Base-by-base conservation (phyloP, 1,140 invertebrate genomes). In the Portunus trituberculatus region DNA sequence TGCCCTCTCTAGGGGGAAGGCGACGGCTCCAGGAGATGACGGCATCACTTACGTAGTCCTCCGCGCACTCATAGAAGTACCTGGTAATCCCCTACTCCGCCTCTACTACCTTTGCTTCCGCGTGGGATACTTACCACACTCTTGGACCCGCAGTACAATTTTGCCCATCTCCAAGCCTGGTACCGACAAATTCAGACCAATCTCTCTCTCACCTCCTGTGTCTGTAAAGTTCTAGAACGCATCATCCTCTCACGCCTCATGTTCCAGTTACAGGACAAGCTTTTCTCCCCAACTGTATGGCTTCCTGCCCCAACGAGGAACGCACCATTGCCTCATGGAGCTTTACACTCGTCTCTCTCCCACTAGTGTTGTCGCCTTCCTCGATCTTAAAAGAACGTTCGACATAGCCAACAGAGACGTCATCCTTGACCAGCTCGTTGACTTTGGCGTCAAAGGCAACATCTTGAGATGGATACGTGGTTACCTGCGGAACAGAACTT, bases 51-150 rank as follows among this genome's bases (percentile, higher is more conserved):
- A n/a, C n/a, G n/a, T n/a, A n/a, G n/a, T n/a, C n/a, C n/a, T n/a
- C n/a, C n/a, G n/a, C n/a, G n/a, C n/a, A n/a, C n/a, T n/a, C 67
- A 16, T 92, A 6, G 1, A 90, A 16, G 32, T 90, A 87, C 67
- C 76, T 87, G 92, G 92, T 32, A 94, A 94, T 10, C 20, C 25
- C 39, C 31, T 92, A 32, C 88, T 94, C 10, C 48, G 39, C 45
- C 48, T 94, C 0, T 94, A 46, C 31, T 92, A 92, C n/a, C 48
- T 89, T 4, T 94, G 84, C 93, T 10, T 94, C 48, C 32, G n/a
- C 86, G 14, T n/a, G 29, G 91, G 91, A 94, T 94, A 94, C 14
- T 4, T 92, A n/a, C 93, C 93, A 10, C 84, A 45, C n/a, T 84
- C 83, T 10, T 94, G 12, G 92, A 93, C 92, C 31, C 76, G 31